Evolutionary conservation across 2,888 invertebrate species (phyloP), one percentile per base, ranked within the genome.

Genomic region (Drosophila lutescens): DNA sequence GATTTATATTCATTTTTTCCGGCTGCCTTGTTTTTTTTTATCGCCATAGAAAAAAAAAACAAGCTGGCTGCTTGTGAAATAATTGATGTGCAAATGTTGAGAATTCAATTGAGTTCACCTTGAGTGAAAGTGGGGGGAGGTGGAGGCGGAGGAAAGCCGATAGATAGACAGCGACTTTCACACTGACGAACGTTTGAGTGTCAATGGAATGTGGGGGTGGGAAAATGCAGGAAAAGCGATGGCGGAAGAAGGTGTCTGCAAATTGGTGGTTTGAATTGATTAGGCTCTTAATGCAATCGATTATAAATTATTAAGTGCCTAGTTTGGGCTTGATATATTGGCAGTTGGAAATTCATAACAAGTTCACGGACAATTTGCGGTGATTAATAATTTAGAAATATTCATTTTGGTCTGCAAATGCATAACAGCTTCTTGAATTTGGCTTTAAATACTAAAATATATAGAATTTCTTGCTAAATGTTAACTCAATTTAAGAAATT

Each of bases 31-130:
- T 57, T 32, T 36, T 55, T 34, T 23, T 12, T 26, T 34, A 17
- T 30, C 53, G 49, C 54, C 36, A 26, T 40, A n/a, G 30, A 67
- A 60, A 63, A 63, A 53, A 62, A 59, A 13, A 4, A 36, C 34
- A 40, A 20, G 41, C 54, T 47, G 46, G 65, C 57, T 70, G 62
- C 78, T 78, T 67, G 51, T 72, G 59, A 72, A 77, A 77, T 78
- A 78, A 78, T 76, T 78, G 78, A 77, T 78, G 76, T 69, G 75
- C 68, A 72, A 77, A 77, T 77, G 75, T 72, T 78, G 62, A 57
- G 72, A 77, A 75, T 66, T 72, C 66, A 69, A 69, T 79, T 70
- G 65, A 46, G 60, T 75, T 79, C 54, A 75, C 72, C 72, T 77
- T 72, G 77, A 75, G 57, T 54, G 57, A 66, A 55, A 66, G 46